Percentiles rank a stretch among this genome's conserved stretches.
Evolutionary conservation across 2,888 invertebrate genomes (phyloP).

Genomic region (Chaetoderma sp.): DNA sequence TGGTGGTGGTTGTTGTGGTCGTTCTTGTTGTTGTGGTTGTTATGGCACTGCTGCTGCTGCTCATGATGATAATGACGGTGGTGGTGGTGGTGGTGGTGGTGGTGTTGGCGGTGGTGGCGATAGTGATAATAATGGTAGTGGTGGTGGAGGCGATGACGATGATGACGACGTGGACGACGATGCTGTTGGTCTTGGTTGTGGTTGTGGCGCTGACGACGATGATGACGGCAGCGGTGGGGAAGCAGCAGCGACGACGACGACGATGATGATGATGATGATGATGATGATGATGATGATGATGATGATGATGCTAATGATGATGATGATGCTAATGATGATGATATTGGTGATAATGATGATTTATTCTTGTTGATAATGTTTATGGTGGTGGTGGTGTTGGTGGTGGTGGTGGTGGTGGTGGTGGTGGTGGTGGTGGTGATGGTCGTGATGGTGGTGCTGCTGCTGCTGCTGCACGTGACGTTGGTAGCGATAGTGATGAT

Average conservation of each 20-base stretch:
- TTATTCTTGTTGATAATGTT: too few species aligned
- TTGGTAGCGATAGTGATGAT: constrained; percentile 9
- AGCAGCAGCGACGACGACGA: neutral
- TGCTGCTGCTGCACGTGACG: constrained; percentile 8
- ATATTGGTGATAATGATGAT: too few species aligned
- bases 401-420: constrained; percentile 3
- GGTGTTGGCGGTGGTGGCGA: constrained; percentile 13
- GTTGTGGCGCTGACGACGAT: constrained; percentile 11
- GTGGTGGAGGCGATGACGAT: constrained; percentile 9
- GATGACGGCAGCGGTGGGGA: constrained; percentile 7
- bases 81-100: constrained; percentile 12
- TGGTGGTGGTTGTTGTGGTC: too few species aligned
- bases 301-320: too few species aligned
- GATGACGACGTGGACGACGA: constrained; percentile 5
- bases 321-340: too few species aligned
- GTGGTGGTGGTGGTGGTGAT: constrained; percentile 3
- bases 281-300: constrained; percentile 1
- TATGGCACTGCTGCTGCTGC: too few species aligned
- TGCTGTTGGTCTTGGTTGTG: constrained; percentile 13
- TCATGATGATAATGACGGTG: constrained; percentile 14
- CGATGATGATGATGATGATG: neutral
- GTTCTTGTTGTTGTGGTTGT: neutral
- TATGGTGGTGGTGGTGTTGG: too few species aligned
- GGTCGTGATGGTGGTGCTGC: constrained; percentile 1
- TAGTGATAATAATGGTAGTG: constrained; percentile 13